Evolutionary conservation across 2,113 vertebrate species (phyloP).

Genomic region (Albula glossodonta): DNA sequence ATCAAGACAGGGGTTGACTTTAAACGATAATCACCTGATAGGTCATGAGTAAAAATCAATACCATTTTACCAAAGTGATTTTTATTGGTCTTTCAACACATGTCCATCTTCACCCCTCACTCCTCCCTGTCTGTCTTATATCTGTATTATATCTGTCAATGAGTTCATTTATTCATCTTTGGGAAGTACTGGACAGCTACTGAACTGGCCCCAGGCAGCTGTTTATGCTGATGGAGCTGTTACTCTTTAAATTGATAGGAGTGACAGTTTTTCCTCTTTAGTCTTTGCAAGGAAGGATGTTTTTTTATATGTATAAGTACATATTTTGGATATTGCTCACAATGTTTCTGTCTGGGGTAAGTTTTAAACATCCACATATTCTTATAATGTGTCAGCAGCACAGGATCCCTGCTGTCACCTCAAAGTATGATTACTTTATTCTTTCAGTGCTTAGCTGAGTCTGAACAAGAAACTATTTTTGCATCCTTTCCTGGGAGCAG

Average conservation of each 20-base stretch:
- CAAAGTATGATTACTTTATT: background rate
- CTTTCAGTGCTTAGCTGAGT: background rate
- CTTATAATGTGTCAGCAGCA: background rate
- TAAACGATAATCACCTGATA: constrained; percentile 50
- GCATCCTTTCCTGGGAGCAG: background rate
- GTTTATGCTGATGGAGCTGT: background rate
- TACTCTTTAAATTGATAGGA: background rate
- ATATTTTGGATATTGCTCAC: background rate
- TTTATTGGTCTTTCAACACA: background rate
- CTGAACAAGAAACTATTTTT: background rate
- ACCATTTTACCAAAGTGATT: background rate
- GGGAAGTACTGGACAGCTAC: background rate
- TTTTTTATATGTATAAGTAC: background rate
- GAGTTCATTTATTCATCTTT: background rate
- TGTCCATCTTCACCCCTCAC: background rate
- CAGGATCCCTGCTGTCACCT: background rate
- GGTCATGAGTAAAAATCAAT: constrained; percentile 46
- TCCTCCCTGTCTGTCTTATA: no score
- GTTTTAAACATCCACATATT: background rate
- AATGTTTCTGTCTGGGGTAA: background rate
- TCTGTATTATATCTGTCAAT: background rate
- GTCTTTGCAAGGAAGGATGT: no score
- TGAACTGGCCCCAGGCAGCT: background rate
- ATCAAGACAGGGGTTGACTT: constrained; percentile 45
- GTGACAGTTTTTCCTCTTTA: background rate